Evolutionary conservation across 1,140 invertebrate species (phyloP), one percentile per base, ranked within the genome.

Genomic region (Mesaphorura yosii): DNA sequence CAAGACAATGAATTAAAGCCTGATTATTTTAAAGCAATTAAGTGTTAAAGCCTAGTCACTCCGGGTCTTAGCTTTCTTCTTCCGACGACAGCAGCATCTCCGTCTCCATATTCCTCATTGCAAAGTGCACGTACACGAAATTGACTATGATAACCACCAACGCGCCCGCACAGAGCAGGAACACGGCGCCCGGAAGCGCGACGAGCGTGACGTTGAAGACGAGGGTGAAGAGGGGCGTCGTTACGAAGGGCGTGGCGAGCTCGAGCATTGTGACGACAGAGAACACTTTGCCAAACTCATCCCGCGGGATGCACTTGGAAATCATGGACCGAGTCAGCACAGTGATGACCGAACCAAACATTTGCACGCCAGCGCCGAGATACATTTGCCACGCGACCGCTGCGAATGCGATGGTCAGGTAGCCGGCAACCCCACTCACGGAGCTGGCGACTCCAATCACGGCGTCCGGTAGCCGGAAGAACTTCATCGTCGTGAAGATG

Each of bases 241-340:
- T 55, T 6, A 57, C n/a, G 38, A 59, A 55, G 14, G 57, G 57
- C n/a, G 53, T 47, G 20, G 34, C 46, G 3, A 55, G 48, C 42
- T 60, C 58, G 12, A 46, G 54, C 38, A 51, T 52, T 10, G 58
- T 52, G 0, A 60, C 58, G 39, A 60, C 56, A 1, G 58, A 57
- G 29, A 60, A 60, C 3, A 51, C 50, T 45, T 60, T 60, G 2
- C 42, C 58, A 1, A 60, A 25, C 38, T 60, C 58, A 40, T 60
- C 54, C 29, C 51, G 56, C 2, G 54, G 46, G 3, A 60, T 55
- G 38, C 55, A 57, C 48, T 60, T 60, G 2, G 58, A 60, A 10
- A 59, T 40, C 53, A 59, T 55, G 12, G 42, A 45, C 10, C 10
- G n/a, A 37, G n/a, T 12, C n/a, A 12, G 34, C n/a, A 37, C 34